These are phyloP conservation scores for Erpornis zantholeuca DNA, from an alignment of 2,113 vertebrate genomes.

Conservation along the genomic window DNA sequence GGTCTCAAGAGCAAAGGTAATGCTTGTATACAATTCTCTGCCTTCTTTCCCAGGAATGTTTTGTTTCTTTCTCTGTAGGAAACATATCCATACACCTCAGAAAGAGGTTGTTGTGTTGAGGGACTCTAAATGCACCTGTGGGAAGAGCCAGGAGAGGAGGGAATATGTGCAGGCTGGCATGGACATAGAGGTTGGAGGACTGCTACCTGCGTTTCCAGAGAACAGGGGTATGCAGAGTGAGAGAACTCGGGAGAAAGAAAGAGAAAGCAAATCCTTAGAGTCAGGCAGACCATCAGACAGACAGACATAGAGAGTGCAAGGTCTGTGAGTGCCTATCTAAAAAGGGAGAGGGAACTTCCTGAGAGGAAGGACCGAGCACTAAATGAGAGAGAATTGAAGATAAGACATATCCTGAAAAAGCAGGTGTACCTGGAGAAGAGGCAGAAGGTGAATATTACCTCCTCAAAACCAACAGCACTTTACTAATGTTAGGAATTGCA, in stretches of 20 bases:
- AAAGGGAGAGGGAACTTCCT: background rate
- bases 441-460: background rate
- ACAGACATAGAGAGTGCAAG: background rate
- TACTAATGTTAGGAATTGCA: background rate
- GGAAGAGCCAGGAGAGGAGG: background rate
- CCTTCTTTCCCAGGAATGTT: background rate
- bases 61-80: background rate
- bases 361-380: background rate
- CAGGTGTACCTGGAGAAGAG: background rate
- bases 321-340: background rate
- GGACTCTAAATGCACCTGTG: background rate
- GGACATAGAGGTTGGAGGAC: background rate
- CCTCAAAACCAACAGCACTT: background rate
- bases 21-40: background rate
- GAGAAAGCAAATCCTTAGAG: background rate
- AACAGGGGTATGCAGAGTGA: background rate
- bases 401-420: background rate
- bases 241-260: background rate
- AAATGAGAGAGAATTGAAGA: background rate
- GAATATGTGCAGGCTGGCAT: background rate
- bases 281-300: background rate
- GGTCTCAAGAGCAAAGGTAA: constrained; percentile 63
- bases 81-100: background rate
- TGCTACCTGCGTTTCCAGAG: background rate
- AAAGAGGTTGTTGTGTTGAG: background rate